Conservation (phyloP, 2,888 invertebrate species). For the Cinara cedri region DNA sequence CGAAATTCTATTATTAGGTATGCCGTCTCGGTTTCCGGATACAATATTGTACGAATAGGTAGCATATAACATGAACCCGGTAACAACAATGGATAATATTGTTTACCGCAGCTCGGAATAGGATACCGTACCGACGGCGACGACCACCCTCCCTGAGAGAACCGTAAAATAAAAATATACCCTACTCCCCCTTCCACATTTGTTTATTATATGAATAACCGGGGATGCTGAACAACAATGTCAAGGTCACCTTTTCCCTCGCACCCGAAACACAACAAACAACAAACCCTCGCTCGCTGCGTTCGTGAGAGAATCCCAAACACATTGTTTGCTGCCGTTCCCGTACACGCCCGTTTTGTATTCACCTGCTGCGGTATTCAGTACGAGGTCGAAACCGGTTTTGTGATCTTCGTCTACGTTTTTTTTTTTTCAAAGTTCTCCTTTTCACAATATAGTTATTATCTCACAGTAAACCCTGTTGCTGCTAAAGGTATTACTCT, state of each 20-base stretch:
- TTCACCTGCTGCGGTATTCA: constrained; percentile 43
- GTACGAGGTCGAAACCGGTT: constrained; percentile 34
- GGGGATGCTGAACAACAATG: constrained; percentile 54
- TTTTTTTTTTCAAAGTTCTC: constrained; percentile 3
- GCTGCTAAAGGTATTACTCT: neutral
- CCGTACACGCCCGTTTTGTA: constrained; percentile 2
- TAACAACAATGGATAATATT: too few species aligned
- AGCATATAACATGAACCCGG: neutral
- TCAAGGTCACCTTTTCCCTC: constrained; percentile 52
- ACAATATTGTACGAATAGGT: neutral
- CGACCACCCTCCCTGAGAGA: constrained; percentile 23
- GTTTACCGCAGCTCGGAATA: neutral
- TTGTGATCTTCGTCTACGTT: constrained; percentile 1
- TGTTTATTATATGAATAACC: constrained; percentile 46
- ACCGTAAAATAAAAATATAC: constrained; percentile 10
- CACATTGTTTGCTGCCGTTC: neutral
- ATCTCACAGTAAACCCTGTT: neutral
- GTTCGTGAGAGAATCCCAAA: constrained; percentile 41
- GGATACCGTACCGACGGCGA: neutral
- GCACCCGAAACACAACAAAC: constrained; percentile 13
- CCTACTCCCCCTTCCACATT: neutral
- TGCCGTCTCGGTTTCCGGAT: neutral
- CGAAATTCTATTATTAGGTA: too few species aligned
- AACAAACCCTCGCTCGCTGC: constrained; percentile 41
- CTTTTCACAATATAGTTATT: constrained; percentile 29